A percentile compares a stretch with the other conserved stretches of the same genome.
phyloP scores from a whole-genome alignment of 2,888 invertebrate species.

The Gymnoscelis rufifasciata region DNA sequence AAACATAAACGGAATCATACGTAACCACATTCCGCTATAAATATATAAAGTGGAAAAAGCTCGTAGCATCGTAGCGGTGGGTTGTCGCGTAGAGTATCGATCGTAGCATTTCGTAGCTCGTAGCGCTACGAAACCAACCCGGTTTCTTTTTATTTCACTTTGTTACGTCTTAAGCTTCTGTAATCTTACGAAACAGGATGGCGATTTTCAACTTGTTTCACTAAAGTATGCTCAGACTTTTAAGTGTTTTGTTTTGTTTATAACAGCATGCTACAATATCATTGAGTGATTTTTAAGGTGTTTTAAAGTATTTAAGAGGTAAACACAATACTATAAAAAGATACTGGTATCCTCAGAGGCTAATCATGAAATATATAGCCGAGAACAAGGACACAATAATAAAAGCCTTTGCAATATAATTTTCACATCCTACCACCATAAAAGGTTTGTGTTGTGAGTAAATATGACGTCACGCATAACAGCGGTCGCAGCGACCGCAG shows the following conservation, averaged over 20 bases:
- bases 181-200: slow-evolving; percentile 12
- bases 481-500: slow-evolving; percentile 20
- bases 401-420: not conserved
- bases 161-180: slow-evolving; percentile 26
- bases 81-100: slow-evolving; percentile 73
- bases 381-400: not conserved
- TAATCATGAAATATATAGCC: not conserved
- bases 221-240: not conserved
- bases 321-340: too few species aligned
- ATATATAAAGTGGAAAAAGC: slow-evolving; percentile 48
- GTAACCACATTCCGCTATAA: slow-evolving; percentile 23
- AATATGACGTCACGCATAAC: slow-evolving; percentile 12
- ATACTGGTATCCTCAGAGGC: too few species aligned
- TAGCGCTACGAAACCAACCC: slow-evolving; percentile 52
- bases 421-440: not conserved
- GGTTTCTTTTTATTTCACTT: slow-evolving; percentile 48
- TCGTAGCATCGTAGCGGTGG: slow-evolving; percentile 57
- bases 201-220: slow-evolving; percentile 1
- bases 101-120: slow-evolving; percentile 63
- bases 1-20: slow-evolving; percentile 16
- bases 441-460: slow-evolving; percentile 4
- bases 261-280: too few species aligned
- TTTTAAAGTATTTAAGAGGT: too few species aligned
- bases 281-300: too few species aligned
- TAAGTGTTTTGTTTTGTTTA: too few species aligned